Evolutionary conservation across 2,888 invertebrate species (phyloP).

Genomic region (Dolichopus griseipennis): DNA sequence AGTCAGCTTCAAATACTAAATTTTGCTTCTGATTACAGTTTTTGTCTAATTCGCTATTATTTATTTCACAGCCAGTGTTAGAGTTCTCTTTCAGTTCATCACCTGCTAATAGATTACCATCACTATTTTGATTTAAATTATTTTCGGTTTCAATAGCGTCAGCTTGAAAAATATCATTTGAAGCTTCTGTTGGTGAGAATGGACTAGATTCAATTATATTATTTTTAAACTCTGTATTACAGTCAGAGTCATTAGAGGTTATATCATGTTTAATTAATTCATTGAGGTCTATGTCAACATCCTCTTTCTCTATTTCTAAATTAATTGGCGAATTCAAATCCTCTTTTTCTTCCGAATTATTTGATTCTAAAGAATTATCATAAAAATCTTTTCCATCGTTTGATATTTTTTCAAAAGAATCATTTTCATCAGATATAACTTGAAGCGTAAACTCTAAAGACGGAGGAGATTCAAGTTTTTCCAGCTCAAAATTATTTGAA

Average conservation of each 20-base stretch:
- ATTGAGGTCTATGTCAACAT: too few species aligned
- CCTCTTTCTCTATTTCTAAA: too few species aligned
- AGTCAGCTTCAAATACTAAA: slow-evolving; percentile 26
- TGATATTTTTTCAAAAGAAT: neutral
- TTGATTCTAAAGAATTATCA: neutral
- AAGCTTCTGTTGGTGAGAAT: too few species aligned
- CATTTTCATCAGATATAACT: neutral
- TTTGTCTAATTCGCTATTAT: neutral
- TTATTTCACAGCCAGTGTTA: neutral
- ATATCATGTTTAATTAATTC: too few species aligned
- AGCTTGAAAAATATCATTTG: too few species aligned
- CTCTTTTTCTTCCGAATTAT: neutral
- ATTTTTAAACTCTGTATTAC: too few species aligned
- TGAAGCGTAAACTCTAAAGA: neutral
- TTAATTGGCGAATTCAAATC: too few species aligned
- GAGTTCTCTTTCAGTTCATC: neutral
- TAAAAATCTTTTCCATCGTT: neutral
- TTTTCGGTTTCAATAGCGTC: too few species aligned
- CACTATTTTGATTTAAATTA: neutral
- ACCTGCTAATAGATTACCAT: neutral
- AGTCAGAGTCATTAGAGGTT: too few species aligned
- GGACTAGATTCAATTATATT: too few species aligned
- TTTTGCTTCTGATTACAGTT: neutral
- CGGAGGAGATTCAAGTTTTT: neutral
- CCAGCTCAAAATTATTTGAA: neutral